These are phyloP conservation scores for Pristis pectinata DNA, from an alignment of 2,797 vertebrate genomes.

Conservation along the genomic window DNA sequence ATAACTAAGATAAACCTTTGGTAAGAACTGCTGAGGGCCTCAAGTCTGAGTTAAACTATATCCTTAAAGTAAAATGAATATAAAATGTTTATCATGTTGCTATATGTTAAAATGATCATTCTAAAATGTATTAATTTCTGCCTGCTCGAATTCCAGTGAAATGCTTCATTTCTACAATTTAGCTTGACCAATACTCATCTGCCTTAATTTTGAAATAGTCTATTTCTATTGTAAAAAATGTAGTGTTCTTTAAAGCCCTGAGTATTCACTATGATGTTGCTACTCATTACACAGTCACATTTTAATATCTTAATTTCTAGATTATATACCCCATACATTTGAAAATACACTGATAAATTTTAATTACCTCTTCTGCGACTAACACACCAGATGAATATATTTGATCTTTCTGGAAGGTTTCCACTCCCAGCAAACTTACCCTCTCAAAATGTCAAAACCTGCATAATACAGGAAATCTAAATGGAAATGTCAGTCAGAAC, in stretches of 20 bases:
- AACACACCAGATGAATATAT: neutral
- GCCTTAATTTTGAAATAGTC: neutral
- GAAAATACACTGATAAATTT: neutral
- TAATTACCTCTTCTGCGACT: neutral
- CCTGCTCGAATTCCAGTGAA: neutral
- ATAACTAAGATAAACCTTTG: slow-evolving; percentile 15
- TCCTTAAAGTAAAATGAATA: neutral
- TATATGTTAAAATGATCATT: neutral
- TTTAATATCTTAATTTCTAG: slow-evolving; percentile 13
- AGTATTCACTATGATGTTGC: slow-evolving; percentile 3
- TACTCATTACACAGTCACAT: neutral
- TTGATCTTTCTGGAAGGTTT: neutral
- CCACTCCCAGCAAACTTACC: neutral
- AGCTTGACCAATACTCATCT: neutral
- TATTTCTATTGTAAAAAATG: neutral
- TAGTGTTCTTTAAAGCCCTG: slow-evolving; percentile 32
- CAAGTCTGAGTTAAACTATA: neutral
- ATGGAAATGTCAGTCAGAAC: neutral
- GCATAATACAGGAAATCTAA: neutral
- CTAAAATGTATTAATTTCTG: neutral
- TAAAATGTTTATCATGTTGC: neutral
- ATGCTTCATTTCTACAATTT: slow-evolving; percentile 9
- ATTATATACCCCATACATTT: neutral
- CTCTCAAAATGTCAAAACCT: neutral
- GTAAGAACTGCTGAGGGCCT: neutral